A percentile compares a stretch with the other conserved stretches of the same genome.
Conservation (phyloP, 2,113 vertebrate genomes). For the Myotis yumanensis region DNA sequence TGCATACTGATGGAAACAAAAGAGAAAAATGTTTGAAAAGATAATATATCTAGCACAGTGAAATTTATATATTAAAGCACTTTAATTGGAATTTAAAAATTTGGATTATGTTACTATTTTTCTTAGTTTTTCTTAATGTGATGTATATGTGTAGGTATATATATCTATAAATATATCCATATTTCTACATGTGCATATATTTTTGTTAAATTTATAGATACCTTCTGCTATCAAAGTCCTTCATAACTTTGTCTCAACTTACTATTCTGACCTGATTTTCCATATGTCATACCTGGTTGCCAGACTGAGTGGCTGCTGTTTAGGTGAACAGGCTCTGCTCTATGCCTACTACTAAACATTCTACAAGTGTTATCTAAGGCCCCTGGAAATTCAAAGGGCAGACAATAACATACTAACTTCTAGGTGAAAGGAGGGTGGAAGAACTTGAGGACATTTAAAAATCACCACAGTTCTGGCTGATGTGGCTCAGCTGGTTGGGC, state of each 20-base stretch:
- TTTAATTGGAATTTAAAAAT: background rate
- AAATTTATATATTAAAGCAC: background rate
- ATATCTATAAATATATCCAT: background rate
- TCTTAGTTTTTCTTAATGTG: background rate
- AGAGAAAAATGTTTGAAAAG: background rate
- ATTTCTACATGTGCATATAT: background rate
- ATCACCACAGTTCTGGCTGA: no score
- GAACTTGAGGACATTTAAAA: no score
- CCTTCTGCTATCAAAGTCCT: no score
- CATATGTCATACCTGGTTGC: background rate
- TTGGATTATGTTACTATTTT: background rate
- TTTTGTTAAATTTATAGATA: no score
- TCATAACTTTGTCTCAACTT: background rate
- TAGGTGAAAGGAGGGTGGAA: no score
- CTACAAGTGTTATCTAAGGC: background rate
- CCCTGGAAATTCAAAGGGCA: no score
- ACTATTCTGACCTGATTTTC: background rate
- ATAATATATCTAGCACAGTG: background rate
- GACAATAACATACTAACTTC: no score
- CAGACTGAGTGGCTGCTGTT: background rate
- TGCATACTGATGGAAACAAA: background rate
- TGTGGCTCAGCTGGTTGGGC: no score
- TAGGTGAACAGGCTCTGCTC: background rate
- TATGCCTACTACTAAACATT: background rate
- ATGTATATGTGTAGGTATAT: background rate